Evolutionary conservation across 2,113 vertebrate species (phyloP), one percentile per base, ranked within the genome.

Genomic region (Pteropus alecto): DNA sequence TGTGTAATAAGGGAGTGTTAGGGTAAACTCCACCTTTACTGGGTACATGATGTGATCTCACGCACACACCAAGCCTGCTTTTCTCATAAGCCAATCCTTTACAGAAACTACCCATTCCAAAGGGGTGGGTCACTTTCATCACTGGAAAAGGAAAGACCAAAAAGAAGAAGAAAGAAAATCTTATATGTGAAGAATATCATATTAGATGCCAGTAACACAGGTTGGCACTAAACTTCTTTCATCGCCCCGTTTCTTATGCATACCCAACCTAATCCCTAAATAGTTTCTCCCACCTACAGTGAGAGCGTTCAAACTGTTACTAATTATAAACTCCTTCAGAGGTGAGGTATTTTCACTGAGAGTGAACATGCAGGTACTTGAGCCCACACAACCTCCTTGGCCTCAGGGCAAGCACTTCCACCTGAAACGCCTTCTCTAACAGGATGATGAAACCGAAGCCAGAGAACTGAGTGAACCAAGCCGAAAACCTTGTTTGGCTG

Each of bases 311-410:
- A 81, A 86, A 90, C 82, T 93, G 97, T 96, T 98, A 84, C 96
- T 97, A 97, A 98, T 95, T 96, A 95, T 97, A 98, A 96, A 96
- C 85, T 92, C 56, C 82, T 96, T 95, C 74, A 94, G 71, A 93
- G 60, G 38, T 30, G 7, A 94, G 26, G 70, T 88, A 76, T 87
- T 90, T 86, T 85, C 92, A 85, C 65, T 60, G 60, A 43, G 67
- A 30, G 33, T 7, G 54, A 96, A 65, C 94, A 70, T n/a, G 94
- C 74, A 94, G 65, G 38, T 86, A 63, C 96, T 81, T 96, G 97
- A 77, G 83, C 94, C 88, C 91, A 97, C 58, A 73, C 88, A 93
- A 87, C 51, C 51, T 94, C 94, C 89, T 90, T 63, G 35, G 94
- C 97, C 83, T 92, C n/a, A 2, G 68, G 95, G 83, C 70, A 93